Percentiles rank a stretch among this genome's conserved stretches.
These are phyloP conservation scores for Thecophora atra DNA, from an alignment of 2,888 invertebrate genomes.

Conservation along the genomic window DNA sequence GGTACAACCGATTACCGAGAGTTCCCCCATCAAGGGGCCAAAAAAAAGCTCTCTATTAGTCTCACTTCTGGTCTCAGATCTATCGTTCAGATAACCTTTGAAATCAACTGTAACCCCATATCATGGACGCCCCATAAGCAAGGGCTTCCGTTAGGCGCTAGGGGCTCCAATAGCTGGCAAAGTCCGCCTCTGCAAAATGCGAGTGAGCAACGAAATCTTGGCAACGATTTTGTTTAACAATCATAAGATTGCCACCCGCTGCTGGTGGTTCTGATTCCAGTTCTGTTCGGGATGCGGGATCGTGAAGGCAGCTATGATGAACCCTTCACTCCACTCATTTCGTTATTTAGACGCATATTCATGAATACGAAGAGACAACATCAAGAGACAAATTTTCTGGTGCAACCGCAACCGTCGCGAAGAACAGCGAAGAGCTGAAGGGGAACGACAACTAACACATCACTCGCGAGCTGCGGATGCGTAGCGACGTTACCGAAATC, in stretches of 20 bases:
- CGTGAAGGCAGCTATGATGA: not conserved
- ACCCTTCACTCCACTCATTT: conserved; percentile 1
- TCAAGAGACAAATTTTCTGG: conserved; percentile 14
- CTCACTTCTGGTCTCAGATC: no score
- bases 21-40: no score
- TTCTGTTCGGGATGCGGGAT: conserved; percentile 14
- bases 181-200: not conserved
- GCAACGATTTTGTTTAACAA: not conserved
- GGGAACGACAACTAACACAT: not conserved
- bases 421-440: not conserved
- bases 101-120: no score
- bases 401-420: conserved; percentile 8
- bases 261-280: conserved; percentile 9
- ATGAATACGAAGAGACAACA: conserved; percentile 19
- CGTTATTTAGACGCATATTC: conserved; percentile 31
- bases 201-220: not conserved
- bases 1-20: no score
- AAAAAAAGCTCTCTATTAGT: no score
- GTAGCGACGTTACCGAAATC: conserved; percentile 17
- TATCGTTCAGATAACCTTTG: no score
- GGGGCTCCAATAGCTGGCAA: no score
- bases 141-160: no score
- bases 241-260: conserved; percentile 30
- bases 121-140: no score
- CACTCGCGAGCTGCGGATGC: conserved; percentile 1